Percentiles rank a stretch among this genome's conserved stretches.
Evolutionary conservation across 1,140 invertebrate genomes (phyloP).

Genomic region (Pachypeltis micranthus): DNA sequence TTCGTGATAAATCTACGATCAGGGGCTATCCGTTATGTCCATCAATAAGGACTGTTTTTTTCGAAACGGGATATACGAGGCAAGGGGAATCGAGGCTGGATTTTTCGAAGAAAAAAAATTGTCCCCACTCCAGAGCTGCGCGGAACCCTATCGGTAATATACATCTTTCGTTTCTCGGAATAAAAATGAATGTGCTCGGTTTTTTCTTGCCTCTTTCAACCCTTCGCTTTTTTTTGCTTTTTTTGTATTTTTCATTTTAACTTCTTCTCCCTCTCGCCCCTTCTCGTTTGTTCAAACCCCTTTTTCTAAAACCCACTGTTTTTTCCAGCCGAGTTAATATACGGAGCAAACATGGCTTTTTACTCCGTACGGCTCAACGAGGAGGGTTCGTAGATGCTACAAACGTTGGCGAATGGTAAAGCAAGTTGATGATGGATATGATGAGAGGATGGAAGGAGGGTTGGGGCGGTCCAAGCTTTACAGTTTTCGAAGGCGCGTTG

Average conservation of each 20-base stretch:
- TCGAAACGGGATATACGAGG: constrained; percentile 2
- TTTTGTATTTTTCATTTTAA: neutral
- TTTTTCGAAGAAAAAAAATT: constrained; percentile 8
- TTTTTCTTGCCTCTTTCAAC: neutral
- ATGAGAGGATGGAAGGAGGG: neutral
- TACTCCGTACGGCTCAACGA: neutral
- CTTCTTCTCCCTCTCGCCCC: neutral
- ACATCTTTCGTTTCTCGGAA: constrained; percentile 10
- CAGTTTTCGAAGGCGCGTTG: constrained; percentile 14
- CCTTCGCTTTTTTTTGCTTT: neutral
- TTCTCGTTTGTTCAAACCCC: neutral
- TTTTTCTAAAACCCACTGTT: constrained; percentile 1
- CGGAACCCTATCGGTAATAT: constrained; percentile 14
- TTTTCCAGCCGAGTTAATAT: constrained; percentile 12
- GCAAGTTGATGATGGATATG: neutral
- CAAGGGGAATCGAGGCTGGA: neutral
- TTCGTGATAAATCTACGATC: constrained; percentile 16
- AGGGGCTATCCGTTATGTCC: constrained; percentile 16
- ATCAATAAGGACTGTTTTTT: constrained; percentile 13
- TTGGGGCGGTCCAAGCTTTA: constrained; percentile 2
- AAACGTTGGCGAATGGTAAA: too few species aligned
- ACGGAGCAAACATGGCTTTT: constrained; percentile 11
- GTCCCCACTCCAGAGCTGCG: neutral
- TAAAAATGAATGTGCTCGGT: constrained; percentile 13
- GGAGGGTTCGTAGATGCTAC: neutral